These are phyloP conservation scores for Calycopis cecrops DNA, from an alignment of 1,140 invertebrate species.

Conservation along the genomic window DNA sequence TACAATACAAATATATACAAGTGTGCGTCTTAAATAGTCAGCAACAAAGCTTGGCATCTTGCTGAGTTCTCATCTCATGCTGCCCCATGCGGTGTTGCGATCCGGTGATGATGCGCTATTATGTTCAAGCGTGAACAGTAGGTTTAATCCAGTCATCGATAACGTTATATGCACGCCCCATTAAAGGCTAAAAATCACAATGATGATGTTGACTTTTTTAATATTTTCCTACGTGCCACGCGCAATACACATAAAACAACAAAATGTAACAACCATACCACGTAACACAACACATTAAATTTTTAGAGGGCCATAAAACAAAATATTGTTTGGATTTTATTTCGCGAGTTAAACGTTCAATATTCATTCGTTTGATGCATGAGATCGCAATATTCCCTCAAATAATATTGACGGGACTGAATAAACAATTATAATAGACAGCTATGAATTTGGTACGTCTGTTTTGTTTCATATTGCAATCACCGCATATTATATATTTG, in stretches of 20 bases:
- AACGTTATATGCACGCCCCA: too few species aligned
- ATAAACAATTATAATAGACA: constrained; percentile 3
- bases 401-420: constrained; percentile 25
- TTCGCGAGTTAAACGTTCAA: constrained; percentile 39
- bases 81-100: too few species aligned
- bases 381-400: constrained; percentile 25
- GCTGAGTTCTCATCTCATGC: too few species aligned
- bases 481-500: too few species aligned
- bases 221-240: constrained; percentile 3
- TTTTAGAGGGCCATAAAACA: constrained; percentile 49
- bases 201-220: neutral
- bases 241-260: neutral
- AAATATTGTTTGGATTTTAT: constrained; percentile 44
- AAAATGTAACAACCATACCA: constrained; percentile 3
- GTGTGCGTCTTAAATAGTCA: too few species aligned
- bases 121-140: too few species aligned
- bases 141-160: too few species aligned
- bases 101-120: too few species aligned
- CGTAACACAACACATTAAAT: constrained; percentile 34
- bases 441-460: neutral
- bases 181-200: neutral
- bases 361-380: constrained; percentile 39
- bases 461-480: too few species aligned
- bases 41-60: too few species aligned
- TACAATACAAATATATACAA: too few species aligned